Evolutionary conservation across 2,888 invertebrate species (phyloP).

Genomic region (Dichetophora obliterata): DNA sequence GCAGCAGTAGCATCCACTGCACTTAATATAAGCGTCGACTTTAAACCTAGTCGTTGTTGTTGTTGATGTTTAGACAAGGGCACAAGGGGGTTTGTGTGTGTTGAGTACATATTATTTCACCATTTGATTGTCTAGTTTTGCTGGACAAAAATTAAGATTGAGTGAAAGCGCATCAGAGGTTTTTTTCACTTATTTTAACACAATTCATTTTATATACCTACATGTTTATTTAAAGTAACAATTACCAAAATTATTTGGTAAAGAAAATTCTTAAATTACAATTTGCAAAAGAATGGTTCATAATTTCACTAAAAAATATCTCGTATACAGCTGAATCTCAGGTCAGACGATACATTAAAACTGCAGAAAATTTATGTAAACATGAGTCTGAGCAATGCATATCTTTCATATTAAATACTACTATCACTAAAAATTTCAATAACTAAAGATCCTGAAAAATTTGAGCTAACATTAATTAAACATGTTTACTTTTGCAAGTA

Average conservation of each 20-base stretch:
- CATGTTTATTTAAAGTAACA: background rate
- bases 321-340: too few species aligned
- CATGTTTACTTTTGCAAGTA: too few species aligned
- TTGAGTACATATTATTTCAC: constrained; percentile 1
- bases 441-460: too few species aligned
- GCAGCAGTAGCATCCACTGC: constrained; percentile 2
- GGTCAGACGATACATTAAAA: too few species aligned
- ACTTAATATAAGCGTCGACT: constrained; percentile 6
- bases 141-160: background rate
- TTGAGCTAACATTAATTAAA: too few species aligned
- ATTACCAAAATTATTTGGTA: background rate
- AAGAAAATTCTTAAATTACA: background rate
- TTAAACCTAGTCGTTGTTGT: background rate
- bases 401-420: too few species aligned
- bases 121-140: background rate
- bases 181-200: background rate
- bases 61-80: background rate
- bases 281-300: background rate
- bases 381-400: too few species aligned
- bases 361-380: too few species aligned
- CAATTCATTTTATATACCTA: background rate
- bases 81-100: background rate
- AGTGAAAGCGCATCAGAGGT: background rate
- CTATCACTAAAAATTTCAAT: too few species aligned
- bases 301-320: background rate